Conservation (phyloP, 1,140 invertebrate genomes). For the Trachymyrmex septentrionalis region DNA sequence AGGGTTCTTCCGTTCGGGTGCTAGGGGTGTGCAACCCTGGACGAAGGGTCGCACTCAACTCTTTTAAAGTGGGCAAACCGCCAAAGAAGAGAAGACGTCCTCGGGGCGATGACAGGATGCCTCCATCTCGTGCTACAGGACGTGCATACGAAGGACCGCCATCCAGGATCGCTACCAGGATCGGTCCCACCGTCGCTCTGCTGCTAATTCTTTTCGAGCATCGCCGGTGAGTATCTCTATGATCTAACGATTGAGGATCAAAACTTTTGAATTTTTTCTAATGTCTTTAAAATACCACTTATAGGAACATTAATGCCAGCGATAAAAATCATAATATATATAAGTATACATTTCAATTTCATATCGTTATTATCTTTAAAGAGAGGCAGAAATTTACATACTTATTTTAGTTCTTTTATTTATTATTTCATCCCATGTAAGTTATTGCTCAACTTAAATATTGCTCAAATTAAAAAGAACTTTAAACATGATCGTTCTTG, state of each 20-base stretch:
- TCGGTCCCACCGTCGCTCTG: constrained; percentile 75
- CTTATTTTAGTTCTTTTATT: constrained; percentile 2
- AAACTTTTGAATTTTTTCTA: not conserved
- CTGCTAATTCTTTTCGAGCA: constrained; percentile 80
- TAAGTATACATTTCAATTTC: not conserved
- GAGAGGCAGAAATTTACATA: not conserved
- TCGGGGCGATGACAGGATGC: constrained; percentile 86
- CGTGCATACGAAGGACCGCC: constrained; percentile 81
- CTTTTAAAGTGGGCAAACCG: constrained; percentile 80
- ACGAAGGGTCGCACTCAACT: constrained; percentile 75
- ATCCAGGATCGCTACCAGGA: constrained; percentile 75
- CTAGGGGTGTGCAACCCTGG: constrained; percentile 79
- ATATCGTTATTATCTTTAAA: not conserved
- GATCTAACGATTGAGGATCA: not conserved
- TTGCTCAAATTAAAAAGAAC: not conserved
- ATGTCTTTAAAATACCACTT: not conserved
- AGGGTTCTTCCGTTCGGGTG: constrained; percentile 80
- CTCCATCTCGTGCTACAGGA: constrained; percentile 82
- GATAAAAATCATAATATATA: not conserved
- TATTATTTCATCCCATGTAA: not conserved
- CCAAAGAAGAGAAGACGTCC: constrained; percentile 75
- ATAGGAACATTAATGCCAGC: not conserved
- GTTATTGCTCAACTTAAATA: not conserved
- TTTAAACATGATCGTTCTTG: not conserved
- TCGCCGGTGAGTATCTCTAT: constrained; percentile 79